A percentile compares a stretch with the other conserved stretches of the same genome.
Conservation (phyloP, 2,113 vertebrate genomes). For the Anarhynchus alexandrinus region DNA sequence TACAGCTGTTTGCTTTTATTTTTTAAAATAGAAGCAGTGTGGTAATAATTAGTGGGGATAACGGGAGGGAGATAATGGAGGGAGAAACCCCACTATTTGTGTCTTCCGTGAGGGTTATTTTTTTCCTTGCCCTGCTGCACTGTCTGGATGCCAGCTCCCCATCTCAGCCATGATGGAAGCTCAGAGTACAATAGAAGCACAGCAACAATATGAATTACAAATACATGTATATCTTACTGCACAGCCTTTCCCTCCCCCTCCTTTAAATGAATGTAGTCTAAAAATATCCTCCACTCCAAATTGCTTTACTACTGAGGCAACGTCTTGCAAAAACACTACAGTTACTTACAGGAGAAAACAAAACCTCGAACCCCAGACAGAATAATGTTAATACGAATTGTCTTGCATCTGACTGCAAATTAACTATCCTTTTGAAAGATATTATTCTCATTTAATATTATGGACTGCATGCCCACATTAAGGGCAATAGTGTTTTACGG, state of each 20-base stretch:
- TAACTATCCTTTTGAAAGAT: background rate
- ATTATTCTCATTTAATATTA: background rate
- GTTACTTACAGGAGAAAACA: background rate
- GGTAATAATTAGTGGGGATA: slow-evolving; percentile 32
- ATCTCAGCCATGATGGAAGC: slow-evolving; percentile 64
- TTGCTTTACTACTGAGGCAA: slow-evolving; percentile 64
- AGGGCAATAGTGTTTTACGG: background rate
- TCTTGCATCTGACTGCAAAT: background rate
- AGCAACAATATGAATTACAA: slow-evolving; percentile 79
- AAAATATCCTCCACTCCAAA: slow-evolving; percentile 69
- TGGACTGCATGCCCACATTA: background rate
- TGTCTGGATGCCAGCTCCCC: slow-evolving; percentile 57
- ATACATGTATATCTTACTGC: slow-evolving; percentile 64
- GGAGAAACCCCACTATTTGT: background rate
- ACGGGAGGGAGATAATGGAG: background rate
- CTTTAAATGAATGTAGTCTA: slow-evolving; percentile 70
- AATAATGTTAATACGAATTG: background rate
- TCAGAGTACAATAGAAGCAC: slow-evolving; percentile 70
- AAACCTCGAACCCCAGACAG: background rate
- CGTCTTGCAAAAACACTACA: background rate
- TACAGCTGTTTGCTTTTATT: background rate
- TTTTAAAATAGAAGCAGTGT: background rate
- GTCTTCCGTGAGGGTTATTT: background rate
- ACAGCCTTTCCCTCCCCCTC: slow-evolving; percentile 52
- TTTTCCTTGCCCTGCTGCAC: slow-evolving; percentile 7